Percentiles rank a stretch among this genome's conserved stretches.
These are phyloP conservation scores for Digitonthophagus gazella DNA, from an alignment of 2,888 invertebrate species.

Conservation along the genomic window DNA sequence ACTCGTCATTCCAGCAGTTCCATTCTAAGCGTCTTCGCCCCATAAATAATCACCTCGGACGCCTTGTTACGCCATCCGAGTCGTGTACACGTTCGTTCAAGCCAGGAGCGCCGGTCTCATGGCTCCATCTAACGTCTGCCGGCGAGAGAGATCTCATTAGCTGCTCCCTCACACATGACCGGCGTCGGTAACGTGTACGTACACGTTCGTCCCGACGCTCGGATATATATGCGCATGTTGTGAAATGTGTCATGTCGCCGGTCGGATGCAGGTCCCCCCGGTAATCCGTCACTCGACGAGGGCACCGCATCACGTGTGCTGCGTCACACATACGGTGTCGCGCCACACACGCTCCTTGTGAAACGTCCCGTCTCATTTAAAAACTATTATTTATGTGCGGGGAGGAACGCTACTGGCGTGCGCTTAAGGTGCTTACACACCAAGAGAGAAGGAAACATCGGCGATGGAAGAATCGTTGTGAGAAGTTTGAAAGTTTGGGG, in stretches of 20 bases:
- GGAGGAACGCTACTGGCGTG: neutral
- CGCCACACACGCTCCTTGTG: constrained; percentile 51
- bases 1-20: neutral
- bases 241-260: constrained; percentile 50
- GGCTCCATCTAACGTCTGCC: constrained; percentile 5
- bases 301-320: constrained; percentile 47
- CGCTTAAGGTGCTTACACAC: neutral
- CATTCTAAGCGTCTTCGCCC: neutral
- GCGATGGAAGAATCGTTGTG: too few relatives aligned
- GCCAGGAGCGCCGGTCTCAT: constrained; percentile 12
- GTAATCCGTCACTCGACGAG: constrained; percentile 53
- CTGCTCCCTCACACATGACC: constrained; percentile 49
- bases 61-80: constrained; percentile 16
- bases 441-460: too few relatives aligned
- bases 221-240: constrained; percentile 39
- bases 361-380: constrained; percentile 57
- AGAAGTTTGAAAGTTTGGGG: too few relatives aligned
- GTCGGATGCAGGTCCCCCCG: constrained; percentile 35
- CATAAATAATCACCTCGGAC: constrained; percentile 11
- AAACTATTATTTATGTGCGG: constrained; percentile 54
- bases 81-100: neutral
- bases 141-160: constrained; percentile 45
- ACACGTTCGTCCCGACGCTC: neutral
- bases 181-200: neutral
- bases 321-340: constrained; percentile 34